phyloP scores from a whole-genome alignment of 2,113 vertebrate genomes.

The Octodon degus region DNA sequence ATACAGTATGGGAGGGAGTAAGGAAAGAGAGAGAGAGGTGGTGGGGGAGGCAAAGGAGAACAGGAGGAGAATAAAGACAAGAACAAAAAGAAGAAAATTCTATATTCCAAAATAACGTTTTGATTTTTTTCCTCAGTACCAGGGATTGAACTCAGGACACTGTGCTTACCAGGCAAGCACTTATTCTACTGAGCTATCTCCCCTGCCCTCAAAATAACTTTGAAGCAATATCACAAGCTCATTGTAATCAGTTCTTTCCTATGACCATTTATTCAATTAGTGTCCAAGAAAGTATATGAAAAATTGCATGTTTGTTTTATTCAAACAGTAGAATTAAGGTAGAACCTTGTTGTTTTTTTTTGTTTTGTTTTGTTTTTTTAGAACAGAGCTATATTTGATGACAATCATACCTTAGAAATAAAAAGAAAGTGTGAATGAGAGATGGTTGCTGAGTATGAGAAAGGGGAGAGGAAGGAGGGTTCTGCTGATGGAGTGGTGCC shows the following conservation, averaged over 20 bases:
- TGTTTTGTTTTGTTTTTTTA: not conserved
- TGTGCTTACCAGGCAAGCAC: too few species aligned
- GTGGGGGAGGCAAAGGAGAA: not conserved
- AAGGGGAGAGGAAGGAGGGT: not conserved
- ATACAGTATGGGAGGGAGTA: not conserved
- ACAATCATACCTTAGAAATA: not conserved
- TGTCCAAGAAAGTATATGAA: not conserved
- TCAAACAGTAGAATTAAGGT: not conserved
- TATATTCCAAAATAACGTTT: not conserved
- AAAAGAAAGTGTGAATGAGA: not conserved
- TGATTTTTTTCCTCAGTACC: too few species aligned
- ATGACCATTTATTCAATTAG: not conserved
- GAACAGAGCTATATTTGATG: not conserved
- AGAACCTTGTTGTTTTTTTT: not conserved
- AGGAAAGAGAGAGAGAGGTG: fast-evolving
- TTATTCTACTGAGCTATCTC: too few species aligned
- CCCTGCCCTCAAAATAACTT: not conserved
- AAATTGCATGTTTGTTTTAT: not conserved
- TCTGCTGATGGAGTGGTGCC: too few species aligned
- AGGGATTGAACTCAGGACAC: too few species aligned
- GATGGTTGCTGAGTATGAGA: not conserved
- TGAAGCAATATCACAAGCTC: constrained; percentile 11
- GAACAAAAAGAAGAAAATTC: not conserved
- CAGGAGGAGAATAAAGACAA: not conserved
- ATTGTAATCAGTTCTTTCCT: not conserved